Conservation (phyloP, 2,113 vertebrate genomes). For the Monopterus albus region DNA sequence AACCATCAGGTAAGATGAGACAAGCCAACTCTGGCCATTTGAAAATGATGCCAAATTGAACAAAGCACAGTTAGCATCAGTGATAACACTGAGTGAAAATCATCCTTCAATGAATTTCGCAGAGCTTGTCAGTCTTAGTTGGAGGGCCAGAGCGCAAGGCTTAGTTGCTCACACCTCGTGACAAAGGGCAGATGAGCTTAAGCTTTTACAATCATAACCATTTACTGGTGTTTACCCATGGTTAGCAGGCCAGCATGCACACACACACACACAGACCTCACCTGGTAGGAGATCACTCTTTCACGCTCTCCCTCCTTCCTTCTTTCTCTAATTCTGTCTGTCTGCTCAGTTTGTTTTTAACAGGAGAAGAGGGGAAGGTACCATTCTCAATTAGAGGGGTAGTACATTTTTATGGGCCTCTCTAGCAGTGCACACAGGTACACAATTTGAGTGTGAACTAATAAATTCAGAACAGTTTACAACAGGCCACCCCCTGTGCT, state of each 20-base stretch:
- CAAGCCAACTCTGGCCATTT: slow-evolving; percentile 6
- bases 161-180: slow-evolving; percentile 60
- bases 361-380: slow-evolving; percentile 68
- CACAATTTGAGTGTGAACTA: slow-evolving; percentile 58
- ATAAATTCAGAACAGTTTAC: slow-evolving; percentile 63
- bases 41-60: neutral
- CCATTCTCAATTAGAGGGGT: slow-evolving; percentile 76
- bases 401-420: slow-evolving; percentile 80
- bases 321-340: slow-evolving; percentile 40
- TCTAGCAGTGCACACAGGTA: slow-evolving; percentile 50
- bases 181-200: slow-evolving; percentile 62
- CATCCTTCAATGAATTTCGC: slow-evolving; percentile 15
- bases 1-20: neutral
- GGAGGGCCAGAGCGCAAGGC: slow-evolving; percentile 6
- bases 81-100: slow-evolving; percentile 7
- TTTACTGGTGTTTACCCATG: slow-evolving; percentile 77
- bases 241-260: slow-evolving; percentile 62
- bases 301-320: slow-evolving; percentile 30
- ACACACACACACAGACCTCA: slow-evolving; percentile 60
- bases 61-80: neutral
- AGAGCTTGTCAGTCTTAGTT: neutral
- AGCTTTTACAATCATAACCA: slow-evolving; percentile 70
- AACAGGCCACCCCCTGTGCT: slow-evolving; percentile 21
- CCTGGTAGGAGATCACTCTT: slow-evolving; percentile 49
- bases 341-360: slow-evolving; percentile 71